Evolutionary conservation across 2,113 vertebrate genomes (phyloP).

Genomic region (Catharus fuscescens): DNA sequence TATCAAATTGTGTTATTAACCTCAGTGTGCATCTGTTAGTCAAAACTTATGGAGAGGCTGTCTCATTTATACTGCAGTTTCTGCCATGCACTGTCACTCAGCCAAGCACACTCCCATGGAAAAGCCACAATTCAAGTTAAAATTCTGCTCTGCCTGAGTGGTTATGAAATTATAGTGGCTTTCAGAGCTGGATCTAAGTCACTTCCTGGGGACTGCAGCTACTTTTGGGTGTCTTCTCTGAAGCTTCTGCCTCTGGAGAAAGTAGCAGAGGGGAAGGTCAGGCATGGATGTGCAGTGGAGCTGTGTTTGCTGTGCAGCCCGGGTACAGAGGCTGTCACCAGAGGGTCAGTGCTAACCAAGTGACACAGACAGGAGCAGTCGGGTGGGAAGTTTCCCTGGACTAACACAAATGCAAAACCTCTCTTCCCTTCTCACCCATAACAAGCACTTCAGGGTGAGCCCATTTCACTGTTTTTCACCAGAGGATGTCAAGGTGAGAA

Average conservation of each 20-base stretch:
- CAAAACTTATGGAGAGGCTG: background rate
- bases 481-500: background rate
- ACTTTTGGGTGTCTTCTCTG: background rate
- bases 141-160: background rate
- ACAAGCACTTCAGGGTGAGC: background rate
- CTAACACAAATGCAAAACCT: background rate
- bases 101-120: background rate
- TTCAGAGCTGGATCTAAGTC: background rate
- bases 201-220: background rate
- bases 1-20: background rate
- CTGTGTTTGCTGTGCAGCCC: background rate
- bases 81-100: background rate
- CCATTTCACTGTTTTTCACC: background rate
- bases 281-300: background rate
- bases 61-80: background rate
- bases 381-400: background rate
- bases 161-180: background rate
- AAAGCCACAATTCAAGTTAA: background rate
- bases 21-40: background rate
- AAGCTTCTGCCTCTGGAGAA: background rate
- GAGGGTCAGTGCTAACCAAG: background rate
- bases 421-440: background rate
- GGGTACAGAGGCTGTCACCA: background rate
- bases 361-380: background rate
- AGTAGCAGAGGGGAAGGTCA: background rate